Conservation (phyloP, 2,888 invertebrate genomes). For the Apodemia mormo region DNA sequence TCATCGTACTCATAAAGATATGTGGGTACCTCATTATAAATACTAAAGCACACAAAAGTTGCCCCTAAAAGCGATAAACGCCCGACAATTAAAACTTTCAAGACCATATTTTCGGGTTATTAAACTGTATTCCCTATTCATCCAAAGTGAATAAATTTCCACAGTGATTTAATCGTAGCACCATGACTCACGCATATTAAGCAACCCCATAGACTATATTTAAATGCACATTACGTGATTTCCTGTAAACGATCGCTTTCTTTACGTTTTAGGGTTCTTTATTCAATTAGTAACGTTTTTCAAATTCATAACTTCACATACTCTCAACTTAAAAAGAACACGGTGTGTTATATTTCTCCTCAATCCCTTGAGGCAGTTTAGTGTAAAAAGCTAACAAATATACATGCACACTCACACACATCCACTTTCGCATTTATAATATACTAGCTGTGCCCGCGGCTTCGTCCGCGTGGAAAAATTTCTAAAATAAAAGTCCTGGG, state of each 20-base stretch:
- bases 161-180: slow-evolving; percentile 55
- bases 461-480: too few relatives aligned
- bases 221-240: slow-evolving; percentile 66
- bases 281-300: background rate
- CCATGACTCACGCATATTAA: slow-evolving; percentile 55
- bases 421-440: too few relatives aligned
- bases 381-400: too few relatives aligned
- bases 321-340: too few relatives aligned
- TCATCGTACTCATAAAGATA: slow-evolving; percentile 9
- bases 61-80: slow-evolving; percentile 53
- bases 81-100: slow-evolving; percentile 60
- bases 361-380: too few relatives aligned
- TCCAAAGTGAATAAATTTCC: slow-evolving; percentile 59
- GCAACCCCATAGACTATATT: slow-evolving; percentile 53
- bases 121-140: slow-evolving; percentile 47
- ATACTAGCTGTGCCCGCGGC: too few relatives aligned
- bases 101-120: slow-evolving; percentile 65
- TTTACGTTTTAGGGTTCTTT: slow-evolving; percentile 27
- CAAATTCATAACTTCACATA: too few relatives aligned
- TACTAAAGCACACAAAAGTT: slow-evolving; percentile 28
- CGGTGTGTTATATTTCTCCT: too few relatives aligned
- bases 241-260: slow-evolving; percentile 54
- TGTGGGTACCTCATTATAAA: slow-evolving; percentile 8
- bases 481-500: too few relatives aligned
- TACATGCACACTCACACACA: too few relatives aligned